phyloP scores from a whole-genome alignment of 2,888 invertebrate genomes.

The Mimas tiliae region DNA sequence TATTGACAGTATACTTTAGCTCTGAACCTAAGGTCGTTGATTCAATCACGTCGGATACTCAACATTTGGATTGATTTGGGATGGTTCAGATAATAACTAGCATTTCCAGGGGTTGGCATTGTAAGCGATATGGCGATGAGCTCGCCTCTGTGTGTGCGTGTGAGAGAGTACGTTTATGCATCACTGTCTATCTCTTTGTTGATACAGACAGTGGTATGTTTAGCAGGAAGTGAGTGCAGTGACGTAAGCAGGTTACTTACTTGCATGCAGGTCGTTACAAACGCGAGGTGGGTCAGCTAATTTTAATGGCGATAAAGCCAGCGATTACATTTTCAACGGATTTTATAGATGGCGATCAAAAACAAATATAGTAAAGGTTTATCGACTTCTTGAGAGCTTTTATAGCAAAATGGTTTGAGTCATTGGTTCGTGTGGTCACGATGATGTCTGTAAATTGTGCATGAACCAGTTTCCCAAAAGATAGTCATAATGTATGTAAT shows the following conservation, averaged over 20 bases:
- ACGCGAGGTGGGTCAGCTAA: slow-evolving; percentile 8
- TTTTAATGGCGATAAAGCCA: slow-evolving; percentile 10
- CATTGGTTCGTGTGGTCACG: slow-evolving; percentile 30
- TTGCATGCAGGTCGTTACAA: background rate
- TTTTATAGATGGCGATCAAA: slow-evolving; percentile 23
- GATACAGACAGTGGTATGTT: too few relatives aligned
- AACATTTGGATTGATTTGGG: too few relatives aligned
- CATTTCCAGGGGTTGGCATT: too few relatives aligned
- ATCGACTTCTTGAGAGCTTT: slow-evolving; percentile 1
- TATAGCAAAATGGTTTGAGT: slow-evolving; percentile 14
- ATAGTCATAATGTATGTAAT: background rate
- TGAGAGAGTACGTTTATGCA: too few relatives aligned
- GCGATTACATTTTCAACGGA: slow-evolving; percentile 16
- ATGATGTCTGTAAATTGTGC: background rate
- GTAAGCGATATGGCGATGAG: too few relatives aligned
- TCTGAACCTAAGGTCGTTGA: too few relatives aligned
- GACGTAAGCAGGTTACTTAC: background rate
- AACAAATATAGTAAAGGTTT: slow-evolving; percentile 24
- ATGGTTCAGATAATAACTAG: too few relatives aligned
- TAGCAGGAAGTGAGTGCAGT: background rate
- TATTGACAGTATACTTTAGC: too few relatives aligned
- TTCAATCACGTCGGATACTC: too few relatives aligned
- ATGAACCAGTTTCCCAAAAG: background rate
- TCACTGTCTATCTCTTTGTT: too few relatives aligned
- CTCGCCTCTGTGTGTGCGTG: too few relatives aligned